Base-by-base conservation (phyloP, 2,888 invertebrate species). In the Rhamnusium bicolor region DNA sequence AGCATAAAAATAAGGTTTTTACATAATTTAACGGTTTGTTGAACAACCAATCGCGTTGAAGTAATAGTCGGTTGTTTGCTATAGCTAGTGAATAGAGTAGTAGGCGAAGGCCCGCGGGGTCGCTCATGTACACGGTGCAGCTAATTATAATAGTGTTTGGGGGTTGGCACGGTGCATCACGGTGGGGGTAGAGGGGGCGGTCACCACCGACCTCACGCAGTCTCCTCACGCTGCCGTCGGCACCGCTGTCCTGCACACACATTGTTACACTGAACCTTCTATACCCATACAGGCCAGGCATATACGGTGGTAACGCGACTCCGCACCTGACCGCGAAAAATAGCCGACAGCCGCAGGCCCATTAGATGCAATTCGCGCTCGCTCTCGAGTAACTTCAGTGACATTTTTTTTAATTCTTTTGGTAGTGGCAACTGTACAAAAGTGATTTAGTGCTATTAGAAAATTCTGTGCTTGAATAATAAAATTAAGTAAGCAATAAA, bases 151-250 rank as follows among this genome's bases (percentile, higher is more conserved):
- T 85, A 84, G 85, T 85, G 85, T 85, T 84, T 82, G 85, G 85
- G 87, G 87, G 87, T 84, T 86, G 86, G 86, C 84, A 83, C 85
- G 84, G 85, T 86, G 86, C 86, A 86, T 84, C 85, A 58, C 85
- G 84, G 86, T 85, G 85, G 86, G 86, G 86, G 84, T 84, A 85
- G 84, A 84, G 85, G 86, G 84, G 86, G 86, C 86, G 86, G 85
- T 86, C 87, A 87, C 87, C 86, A 84, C 85, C 88, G 87, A 85
- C 87, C 87, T 85, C 87, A 88, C 87, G 88, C 88, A 88, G 86
- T 87, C 87, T 87, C 86, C 66, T 86, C 85, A 84, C 85, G 85
- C 84, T 84, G 85, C 86, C 86, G 84, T 86, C 88, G 87, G 89
- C 87, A 88, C 89, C 88, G 88, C 85, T 86, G 85, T 85, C 86